Conservation (phyloP, 37 sponge, comb jelly and placozoan genomes). For the Cladorhizidae sp. region DNA sequence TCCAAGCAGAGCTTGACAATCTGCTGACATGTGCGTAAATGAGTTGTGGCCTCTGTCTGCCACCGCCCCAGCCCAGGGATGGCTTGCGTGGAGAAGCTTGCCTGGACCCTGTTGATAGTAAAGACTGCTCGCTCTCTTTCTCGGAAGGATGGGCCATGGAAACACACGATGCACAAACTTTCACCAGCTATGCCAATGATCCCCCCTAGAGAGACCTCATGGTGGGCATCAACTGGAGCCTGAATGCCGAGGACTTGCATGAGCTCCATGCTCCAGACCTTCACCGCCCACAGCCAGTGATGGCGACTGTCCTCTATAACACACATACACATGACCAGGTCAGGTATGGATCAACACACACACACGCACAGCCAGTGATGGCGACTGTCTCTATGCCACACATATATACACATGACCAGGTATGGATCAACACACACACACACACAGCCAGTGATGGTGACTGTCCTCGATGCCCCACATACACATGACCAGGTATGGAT, state of each 20-base stretch:
- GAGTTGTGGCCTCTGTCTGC: background rate
- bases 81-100: conserved; percentile 77
- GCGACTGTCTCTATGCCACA: no score
- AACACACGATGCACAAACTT: conserved; percentile 74
- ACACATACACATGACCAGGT: background rate
- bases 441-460: background rate
- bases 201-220: conserved; percentile 70
- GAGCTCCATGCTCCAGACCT: conserved; percentile 51
- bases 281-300: conserved; percentile 85
- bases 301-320: conserved; percentile 18
- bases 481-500: no score
- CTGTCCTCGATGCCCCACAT: no score
- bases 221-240: conserved; percentile 1
- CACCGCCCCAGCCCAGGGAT: conserved; percentile 61
- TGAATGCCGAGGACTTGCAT: conserved; percentile 66
- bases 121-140: conserved; percentile 84
- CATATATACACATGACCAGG: no score
- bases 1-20: conserved; percentile 32
- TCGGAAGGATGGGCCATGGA: conserved; percentile 72
- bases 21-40: conserved; percentile 64
- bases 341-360: no score
- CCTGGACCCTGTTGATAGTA: conserved; percentile 41
- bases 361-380: background rate
- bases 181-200: conserved; percentile 59
- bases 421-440: background rate